A percentile compares a stretch with the other conserved stretches of the same genome.
Evolutionary conservation across 2,113 vertebrate species (phyloP).

Genomic region (Bos taurus): DNA sequence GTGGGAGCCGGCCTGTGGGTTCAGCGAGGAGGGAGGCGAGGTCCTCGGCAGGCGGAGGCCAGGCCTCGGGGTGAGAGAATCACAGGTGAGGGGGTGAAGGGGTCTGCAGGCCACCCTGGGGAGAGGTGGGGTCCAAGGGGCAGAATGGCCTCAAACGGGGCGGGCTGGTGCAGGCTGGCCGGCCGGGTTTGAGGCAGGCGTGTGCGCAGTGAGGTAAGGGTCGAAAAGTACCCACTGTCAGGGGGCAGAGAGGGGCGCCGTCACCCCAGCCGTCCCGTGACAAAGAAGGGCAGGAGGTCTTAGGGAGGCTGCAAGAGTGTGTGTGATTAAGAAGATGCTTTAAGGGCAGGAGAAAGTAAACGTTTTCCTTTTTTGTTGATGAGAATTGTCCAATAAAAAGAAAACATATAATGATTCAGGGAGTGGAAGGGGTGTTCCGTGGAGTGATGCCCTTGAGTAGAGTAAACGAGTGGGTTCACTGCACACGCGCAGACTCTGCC

Average conservation of each 20-base stretch:
- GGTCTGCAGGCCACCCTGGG: neutral
- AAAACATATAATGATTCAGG: no score
- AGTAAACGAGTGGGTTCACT: rapidly evolving
- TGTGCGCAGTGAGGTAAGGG: rapidly evolving
- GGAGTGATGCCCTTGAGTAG: neutral
- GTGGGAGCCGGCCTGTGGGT: rapidly evolving
- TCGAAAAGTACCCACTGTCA: neutral
- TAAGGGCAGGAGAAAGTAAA: neutral
- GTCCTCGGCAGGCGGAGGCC: no score
- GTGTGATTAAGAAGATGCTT: neutral
- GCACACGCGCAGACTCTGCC: neutral
- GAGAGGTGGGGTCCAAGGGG: neutral
- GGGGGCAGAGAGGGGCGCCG: neutral
- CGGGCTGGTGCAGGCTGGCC: rapidly evolving
- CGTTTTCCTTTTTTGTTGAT: neutral
- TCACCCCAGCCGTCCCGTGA: neutral
- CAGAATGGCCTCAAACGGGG: neutral
- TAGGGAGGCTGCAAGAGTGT: no score
- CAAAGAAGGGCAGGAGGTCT: neutral
- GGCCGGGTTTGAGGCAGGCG: rapidly evolving
- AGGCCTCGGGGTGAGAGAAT: neutral
- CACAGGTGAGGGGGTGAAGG: neutral
- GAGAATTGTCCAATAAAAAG: neutral
- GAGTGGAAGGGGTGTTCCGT: neutral
- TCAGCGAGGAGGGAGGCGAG: no score